A percentile compares a stretch with the other conserved stretches of the same genome.
These are phyloP conservation scores for Peromyscus maniculatus DNA, from an alignment of 2,113 vertebrate species.

Conservation along the genomic window DNA sequence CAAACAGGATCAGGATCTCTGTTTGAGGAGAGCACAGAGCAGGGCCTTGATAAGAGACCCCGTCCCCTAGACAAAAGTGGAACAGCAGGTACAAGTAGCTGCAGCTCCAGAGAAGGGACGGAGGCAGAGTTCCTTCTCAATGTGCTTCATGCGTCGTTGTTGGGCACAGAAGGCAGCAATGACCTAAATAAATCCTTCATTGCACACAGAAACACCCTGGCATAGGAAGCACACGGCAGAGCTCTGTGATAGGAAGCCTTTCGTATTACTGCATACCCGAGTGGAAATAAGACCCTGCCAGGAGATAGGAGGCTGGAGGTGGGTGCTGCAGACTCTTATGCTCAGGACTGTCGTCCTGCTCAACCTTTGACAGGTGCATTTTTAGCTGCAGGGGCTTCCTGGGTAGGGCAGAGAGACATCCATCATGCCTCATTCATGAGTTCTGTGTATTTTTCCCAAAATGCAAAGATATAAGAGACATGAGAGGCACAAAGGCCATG, in stretches of 20 bases:
- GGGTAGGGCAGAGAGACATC: background rate
- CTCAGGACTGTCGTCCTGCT: fast-evolving
- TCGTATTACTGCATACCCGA: background rate
- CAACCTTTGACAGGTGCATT: no score
- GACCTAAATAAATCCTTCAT: conserved; percentile 81
- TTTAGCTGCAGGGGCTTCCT: background rate
- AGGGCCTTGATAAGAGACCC: background rate
- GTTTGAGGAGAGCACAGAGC: fast-evolving
- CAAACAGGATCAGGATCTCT: background rate
- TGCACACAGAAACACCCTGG: conserved; percentile 1
- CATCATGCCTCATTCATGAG: fast-evolving
- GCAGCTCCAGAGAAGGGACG: background rate
- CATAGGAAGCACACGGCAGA: background rate
- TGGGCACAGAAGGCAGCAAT: conserved; percentile 54
- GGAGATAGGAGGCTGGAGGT: background rate
- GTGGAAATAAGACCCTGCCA: background rate
- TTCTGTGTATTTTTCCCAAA: background rate
- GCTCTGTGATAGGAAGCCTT: conserved; percentile 9
- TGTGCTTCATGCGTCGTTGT: background rate
- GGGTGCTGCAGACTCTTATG: fast-evolving
- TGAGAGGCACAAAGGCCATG: background rate
- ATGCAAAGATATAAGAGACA: background rate
- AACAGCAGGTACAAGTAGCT: background rate
- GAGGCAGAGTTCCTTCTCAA: background rate
- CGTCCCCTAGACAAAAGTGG: fast-evolving